A percentile compares a stretch with the other conserved stretches of the same genome.
Evolutionary conservation across 2,888 invertebrate genomes (phyloP).

Genomic region (Pinctada fucata): DNA sequence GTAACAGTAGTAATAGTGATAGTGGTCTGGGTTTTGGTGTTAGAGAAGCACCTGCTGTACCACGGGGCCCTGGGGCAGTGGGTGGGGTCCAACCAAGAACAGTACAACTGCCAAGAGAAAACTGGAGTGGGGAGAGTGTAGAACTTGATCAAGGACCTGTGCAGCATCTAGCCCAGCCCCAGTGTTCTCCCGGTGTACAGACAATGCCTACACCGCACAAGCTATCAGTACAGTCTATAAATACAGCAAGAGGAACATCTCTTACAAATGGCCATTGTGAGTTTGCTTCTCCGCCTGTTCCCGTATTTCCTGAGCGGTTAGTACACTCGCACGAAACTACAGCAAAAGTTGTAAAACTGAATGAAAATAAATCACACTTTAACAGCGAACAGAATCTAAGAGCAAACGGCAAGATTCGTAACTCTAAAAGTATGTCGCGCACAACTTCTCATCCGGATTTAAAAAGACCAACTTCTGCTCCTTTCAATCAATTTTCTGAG

Average conservation of each 20-base stretch:
- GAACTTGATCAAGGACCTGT: slow-evolving; percentile 46
- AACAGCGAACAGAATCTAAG: slow-evolving; percentile 72
- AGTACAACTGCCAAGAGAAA: slow-evolving; percentile 35
- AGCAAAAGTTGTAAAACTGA: slow-evolving; percentile 55
- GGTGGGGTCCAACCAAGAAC: slow-evolving; percentile 67
- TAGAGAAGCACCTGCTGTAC: slow-evolving; percentile 76
- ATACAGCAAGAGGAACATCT: slow-evolving; percentile 46
- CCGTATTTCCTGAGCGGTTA: slow-evolving; percentile 78
- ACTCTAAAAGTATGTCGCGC: slow-evolving; percentile 48
- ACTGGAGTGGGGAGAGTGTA: slow-evolving; percentile 28
- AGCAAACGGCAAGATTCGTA: slow-evolving; percentile 70
- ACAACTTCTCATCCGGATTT: slow-evolving; percentile 43
- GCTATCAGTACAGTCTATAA: slow-evolving; percentile 20
- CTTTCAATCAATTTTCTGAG: slow-evolving; percentile 52
- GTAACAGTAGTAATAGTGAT: slow-evolving; percentile 89
- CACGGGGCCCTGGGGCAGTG: slow-evolving; percentile 48
- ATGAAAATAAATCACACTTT: slow-evolving; percentile 66
- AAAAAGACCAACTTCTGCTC: slow-evolving; percentile 56
- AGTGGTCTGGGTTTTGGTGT: slow-evolving; percentile 91
- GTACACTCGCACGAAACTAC: slow-evolving; percentile 56
- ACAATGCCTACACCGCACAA: slow-evolving; percentile 47
- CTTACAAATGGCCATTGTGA: slow-evolving; percentile 58
- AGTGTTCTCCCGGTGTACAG: slow-evolving; percentile 52
- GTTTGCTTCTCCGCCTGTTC: slow-evolving; percentile 79
- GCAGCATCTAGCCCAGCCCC: slow-evolving; percentile 36